Base-by-base conservation (phyloP, 2,113 vertebrate genomes). In the Thymallus thymallus region DNA sequence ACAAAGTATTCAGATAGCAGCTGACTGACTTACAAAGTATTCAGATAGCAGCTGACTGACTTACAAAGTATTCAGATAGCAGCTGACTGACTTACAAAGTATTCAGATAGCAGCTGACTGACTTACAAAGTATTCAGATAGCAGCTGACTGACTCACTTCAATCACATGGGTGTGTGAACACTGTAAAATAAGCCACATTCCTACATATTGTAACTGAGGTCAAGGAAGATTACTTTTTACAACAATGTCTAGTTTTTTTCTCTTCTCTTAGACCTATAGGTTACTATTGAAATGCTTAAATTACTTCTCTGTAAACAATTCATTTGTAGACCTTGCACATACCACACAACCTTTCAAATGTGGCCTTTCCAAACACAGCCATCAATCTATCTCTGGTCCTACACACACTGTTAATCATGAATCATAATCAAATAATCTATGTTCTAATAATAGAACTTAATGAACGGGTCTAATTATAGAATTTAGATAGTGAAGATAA, bases 371-470 rank as follows among this genome's bases (percentile, higher is more conserved):
- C 41, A 68, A 23, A 68, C 4, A 23, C n/a, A 46, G 66, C 22
- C 62, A 66, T 73, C 62, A 56, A 66, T 30, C 35, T 41, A 9
- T 41, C 18, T 48, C 10, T 12, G 29, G 18, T 9, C 41, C 22
- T 46, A 6, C 35, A 41, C 35, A 41, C 23, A 32, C 9, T 67
- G 65, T 32, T 67, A n/a, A 32, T 32, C 32, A 45, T 68, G 66
- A 41, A 45, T 68, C 41, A 68, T 41, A 41, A 41, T 41, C 2
- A 41, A 41, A 41, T 41, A 0, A 62, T 41, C 9, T 62, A 3
- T 16, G 18, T n/a, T 62, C 24, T 61, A 23, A 80, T 66, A 74
- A 56, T 14, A 69, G 16, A 46, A 18, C 65, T 76, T 81, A 66
- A 48, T 76, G 35, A 51, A 74, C 29, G 73, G 58, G 18, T 30